phyloP scores from a whole-genome alignment of 2,797 vertebrate species.

The Limnodromus scolopaceus region DNA sequence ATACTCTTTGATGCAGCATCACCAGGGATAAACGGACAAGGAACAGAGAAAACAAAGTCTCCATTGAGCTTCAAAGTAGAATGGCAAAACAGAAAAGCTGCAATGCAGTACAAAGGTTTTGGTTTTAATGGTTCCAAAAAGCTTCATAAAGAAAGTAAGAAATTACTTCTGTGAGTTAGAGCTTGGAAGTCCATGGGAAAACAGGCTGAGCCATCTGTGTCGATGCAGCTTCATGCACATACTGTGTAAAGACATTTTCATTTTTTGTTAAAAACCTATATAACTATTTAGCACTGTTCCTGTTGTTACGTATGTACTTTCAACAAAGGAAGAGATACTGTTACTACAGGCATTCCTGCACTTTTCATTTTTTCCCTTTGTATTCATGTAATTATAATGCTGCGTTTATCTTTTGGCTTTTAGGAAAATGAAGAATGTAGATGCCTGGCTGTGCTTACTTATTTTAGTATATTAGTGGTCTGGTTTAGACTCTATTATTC shows the following conservation, averaged over 20 bases:
- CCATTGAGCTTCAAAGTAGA: neutral
- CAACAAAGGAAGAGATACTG: neutral
- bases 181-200: neutral
- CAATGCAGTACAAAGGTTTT: neutral
- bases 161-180: neutral
- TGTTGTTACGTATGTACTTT: neutral
- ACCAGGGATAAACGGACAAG: neutral
- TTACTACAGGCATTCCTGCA: neutral
- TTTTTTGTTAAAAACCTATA: neutral
- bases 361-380: neutral
- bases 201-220: neutral
- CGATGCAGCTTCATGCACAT: neutral
- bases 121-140: constrained; percentile 18
- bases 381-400: neutral
- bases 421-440: neutral
- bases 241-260: neutral
- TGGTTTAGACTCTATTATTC: neutral
- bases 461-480: neutral
- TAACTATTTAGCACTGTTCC: neutral
- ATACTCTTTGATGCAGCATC: neutral
- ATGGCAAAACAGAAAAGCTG: constrained; percentile 7
- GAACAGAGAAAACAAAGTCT: neutral
- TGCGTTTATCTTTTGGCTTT: neutral
- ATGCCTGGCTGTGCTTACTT: neutral
- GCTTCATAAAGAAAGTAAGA: neutral